phyloP scores from a whole-genome alignment of 2,113 vertebrate species.

The Elanus axillaris region DNA sequence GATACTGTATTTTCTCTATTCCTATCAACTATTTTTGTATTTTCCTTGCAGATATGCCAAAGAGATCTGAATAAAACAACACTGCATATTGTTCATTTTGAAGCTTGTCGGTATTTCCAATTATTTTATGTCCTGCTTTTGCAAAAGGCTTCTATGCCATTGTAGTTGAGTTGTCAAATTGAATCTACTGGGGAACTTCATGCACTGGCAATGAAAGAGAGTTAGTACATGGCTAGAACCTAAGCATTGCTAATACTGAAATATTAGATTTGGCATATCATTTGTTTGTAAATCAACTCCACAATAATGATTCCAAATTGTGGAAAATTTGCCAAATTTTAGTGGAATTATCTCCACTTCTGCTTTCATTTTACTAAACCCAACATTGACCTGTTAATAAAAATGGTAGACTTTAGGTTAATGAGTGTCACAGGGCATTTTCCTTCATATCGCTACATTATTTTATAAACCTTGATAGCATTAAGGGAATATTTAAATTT shows the following conservation, averaged over 20 bases:
- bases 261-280: background rate
- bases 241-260: background rate
- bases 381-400: background rate
- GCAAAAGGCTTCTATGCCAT: background rate
- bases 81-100: background rate
- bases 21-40: background rate
- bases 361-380: background rate
- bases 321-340: background rate
- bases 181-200: background rate
- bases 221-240: background rate
- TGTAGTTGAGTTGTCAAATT: background rate
- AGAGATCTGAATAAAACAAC: background rate
- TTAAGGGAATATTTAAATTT: background rate
- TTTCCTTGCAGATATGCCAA: background rate
- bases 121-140: background rate
- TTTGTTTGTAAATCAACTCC: background rate
- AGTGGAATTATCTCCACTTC: background rate
- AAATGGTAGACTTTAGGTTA: background rate
- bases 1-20: background rate
- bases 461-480: background rate
- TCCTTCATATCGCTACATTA: background rate
- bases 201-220: background rate
- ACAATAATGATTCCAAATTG: background rate
- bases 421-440: background rate
- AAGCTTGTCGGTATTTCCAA: background rate